Evolutionary conservation across 2,113 vertebrate species (phyloP).

Genomic region (Festucalex cinctus): DNA sequence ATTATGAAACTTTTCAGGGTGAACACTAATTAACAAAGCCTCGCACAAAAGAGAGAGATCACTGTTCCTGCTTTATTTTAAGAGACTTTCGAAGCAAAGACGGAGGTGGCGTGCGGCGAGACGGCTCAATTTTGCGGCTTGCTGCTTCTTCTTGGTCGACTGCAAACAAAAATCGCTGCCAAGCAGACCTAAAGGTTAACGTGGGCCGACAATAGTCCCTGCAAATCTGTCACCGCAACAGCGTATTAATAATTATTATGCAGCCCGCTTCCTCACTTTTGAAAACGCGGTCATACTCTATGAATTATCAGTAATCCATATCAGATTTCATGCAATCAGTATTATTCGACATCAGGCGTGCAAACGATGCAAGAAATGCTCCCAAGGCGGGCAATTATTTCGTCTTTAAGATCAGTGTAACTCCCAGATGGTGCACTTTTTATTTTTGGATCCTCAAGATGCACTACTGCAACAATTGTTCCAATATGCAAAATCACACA

Average conservation of each 20-base stretch:
- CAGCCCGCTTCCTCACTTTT: constrained; percentile 17
- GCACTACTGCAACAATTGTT: not conserved
- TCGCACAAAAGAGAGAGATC: constrained; percentile 3
- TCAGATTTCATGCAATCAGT: constrained; percentile 1
- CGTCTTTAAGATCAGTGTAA: constrained; percentile 4
- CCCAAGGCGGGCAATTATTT: not conserved
- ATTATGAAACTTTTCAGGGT: constrained; percentile 1
- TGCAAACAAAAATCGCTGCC: constrained; percentile 15
- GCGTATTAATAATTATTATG: constrained; percentile 22
- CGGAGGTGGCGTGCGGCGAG: constrained; percentile 18
- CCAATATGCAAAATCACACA: constrained; percentile 1
- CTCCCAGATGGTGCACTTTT: constrained; percentile 14
- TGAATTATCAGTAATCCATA: not conserved
- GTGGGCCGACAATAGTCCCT: constrained; percentile 16
- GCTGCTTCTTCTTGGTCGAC: constrained; percentile 28
- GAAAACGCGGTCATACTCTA: constrained; percentile 4
- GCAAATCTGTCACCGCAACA: constrained; percentile 22
- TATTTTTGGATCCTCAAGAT: constrained; percentile 11
- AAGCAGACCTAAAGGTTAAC: constrained; percentile 27
- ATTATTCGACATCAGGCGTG: not conserved
- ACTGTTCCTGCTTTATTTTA: not conserved
- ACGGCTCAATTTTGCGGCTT: constrained; percentile 17
- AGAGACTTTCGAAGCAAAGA: constrained; percentile 1
- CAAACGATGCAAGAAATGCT: constrained; percentile 8
- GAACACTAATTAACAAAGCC: constrained; percentile 7